Percentiles rank a stretch among this genome's conserved stretches.
Evolutionary conservation across 2,797 vertebrate species (phyloP).

Genomic region (Scolopax bukidnonensis): DNA sequence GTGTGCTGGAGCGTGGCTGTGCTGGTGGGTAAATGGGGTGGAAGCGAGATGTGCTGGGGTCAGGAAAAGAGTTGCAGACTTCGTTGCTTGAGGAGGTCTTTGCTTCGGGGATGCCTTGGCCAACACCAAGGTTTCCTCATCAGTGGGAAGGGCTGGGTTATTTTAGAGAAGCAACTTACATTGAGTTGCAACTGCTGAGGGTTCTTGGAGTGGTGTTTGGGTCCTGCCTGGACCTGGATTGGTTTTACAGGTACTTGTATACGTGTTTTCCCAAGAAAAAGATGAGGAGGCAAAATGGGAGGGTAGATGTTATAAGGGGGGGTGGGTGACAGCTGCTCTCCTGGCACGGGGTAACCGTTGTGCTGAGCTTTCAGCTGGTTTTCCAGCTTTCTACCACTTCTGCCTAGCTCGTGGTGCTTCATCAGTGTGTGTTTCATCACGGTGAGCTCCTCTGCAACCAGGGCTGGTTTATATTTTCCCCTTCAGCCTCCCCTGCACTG

Average conservation of each 20-base stretch:
- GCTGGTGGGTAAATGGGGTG: neutral
- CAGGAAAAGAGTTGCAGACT: neutral
- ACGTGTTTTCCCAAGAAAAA: neutral
- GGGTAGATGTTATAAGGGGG: neutral
- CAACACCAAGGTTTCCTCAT: neutral
- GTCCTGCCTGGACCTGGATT: neutral
- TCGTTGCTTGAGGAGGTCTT: fast-evolving
- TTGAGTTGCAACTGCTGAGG: neutral
- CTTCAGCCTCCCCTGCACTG: neutral
- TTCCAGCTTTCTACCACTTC: neutral
- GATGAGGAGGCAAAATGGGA: neutral
- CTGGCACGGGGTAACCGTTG: fast-evolving
- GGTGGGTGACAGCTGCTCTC: neutral
- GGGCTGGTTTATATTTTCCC: neutral
- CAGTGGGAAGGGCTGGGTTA: neutral
- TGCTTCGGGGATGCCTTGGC: neutral
- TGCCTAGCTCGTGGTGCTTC: neutral
- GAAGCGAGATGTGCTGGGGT: neutral
- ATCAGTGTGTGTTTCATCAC: neutral
- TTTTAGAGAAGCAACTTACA: neutral
- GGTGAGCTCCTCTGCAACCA: neutral
- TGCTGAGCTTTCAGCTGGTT: neutral
- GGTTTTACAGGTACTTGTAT: neutral
- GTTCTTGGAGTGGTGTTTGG: neutral
- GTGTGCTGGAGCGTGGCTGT: fast-evolving